These are phyloP conservation scores for Standfussiana lucernea DNA, from an alignment of 2,888 invertebrate genomes.

Conservation along the genomic window DNA sequence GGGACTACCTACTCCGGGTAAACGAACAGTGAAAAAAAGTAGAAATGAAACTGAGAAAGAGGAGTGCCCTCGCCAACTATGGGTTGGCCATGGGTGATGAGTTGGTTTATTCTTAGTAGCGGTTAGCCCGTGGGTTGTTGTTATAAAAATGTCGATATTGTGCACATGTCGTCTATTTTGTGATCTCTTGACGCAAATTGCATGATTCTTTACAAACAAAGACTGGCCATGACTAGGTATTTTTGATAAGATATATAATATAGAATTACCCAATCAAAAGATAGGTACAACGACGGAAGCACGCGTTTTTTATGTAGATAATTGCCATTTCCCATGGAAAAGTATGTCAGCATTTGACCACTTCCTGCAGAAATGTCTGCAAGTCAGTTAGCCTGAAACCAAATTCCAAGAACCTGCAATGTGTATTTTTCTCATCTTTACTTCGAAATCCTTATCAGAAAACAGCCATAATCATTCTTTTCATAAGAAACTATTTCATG, in stretches of 20 bases:
- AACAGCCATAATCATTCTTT: background rate
- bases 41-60: background rate
- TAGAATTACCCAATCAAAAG: background rate
- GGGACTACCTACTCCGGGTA: too few relatives aligned
- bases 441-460: slow-evolving; percentile 8
- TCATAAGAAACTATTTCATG: slow-evolving; percentile 13
- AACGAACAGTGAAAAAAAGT: background rate
- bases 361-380: background rate
- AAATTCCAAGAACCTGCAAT: slow-evolving; percentile 17
- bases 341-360: background rate
- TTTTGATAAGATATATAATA: background rate
- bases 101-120: slow-evolving; percentile 16
- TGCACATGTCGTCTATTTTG: slow-evolving; percentile 30
- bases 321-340: background rate
- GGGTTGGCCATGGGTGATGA: background rate
- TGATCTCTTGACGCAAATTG: slow-evolving; percentile 25
- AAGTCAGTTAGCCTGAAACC: background rate
- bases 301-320: background rate
- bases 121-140: slow-evolving; percentile 5
- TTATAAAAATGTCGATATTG: slow-evolving; percentile 10
- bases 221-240: too few relatives aligned
- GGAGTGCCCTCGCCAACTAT: background rate
- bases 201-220: slow-evolving; percentile 3
- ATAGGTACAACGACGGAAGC: background rate
- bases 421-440: slow-evolving; percentile 31